phyloP scores from a whole-genome alignment of 2,888 invertebrate species.

The Diloba caeruleocephala region DNA sequence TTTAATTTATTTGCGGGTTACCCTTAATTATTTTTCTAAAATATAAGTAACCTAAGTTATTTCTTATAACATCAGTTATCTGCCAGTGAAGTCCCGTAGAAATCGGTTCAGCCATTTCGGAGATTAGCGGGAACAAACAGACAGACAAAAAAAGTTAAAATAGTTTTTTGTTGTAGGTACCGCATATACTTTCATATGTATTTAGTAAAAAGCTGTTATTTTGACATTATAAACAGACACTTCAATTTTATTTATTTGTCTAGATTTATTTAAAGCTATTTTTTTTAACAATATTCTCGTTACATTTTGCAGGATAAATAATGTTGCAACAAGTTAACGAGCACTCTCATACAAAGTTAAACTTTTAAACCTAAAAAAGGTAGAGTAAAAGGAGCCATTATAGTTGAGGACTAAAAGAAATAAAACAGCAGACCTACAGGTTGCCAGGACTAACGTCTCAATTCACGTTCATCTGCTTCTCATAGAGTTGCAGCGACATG shows the following conservation, averaged over 20 bases:
- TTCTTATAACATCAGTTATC: too few species aligned
- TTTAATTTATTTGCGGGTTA: too few species aligned
- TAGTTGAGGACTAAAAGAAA: constrained; percentile 64
- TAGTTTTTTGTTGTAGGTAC: too few species aligned
- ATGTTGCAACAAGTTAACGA: constrained; percentile 48
- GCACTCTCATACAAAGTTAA: constrained; percentile 54
- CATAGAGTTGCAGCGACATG: constrained; percentile 46
- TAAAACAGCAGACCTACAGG: constrained; percentile 74
- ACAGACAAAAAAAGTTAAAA: too few species aligned
- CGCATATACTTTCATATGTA: too few species aligned
- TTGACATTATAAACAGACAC: too few species aligned
- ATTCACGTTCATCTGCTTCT: constrained; percentile 67
- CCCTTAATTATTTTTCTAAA: too few species aligned
- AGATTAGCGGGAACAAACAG: too few species aligned
- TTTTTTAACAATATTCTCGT: not conserved
- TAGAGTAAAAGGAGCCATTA: constrained; percentile 68
- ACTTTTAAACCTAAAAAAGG: constrained; percentile 57
- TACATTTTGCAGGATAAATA: constrained; percentile 18
- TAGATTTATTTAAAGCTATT: not conserved
- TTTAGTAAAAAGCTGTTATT: too few species aligned
- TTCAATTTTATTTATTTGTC: not conserved
- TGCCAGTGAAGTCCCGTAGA: too few species aligned
- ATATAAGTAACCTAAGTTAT: too few species aligned
- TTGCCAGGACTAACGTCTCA: constrained; percentile 75
- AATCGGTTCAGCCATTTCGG: too few species aligned